Percentiles rank a stretch among this genome's conserved stretches.
phyloP scores from a whole-genome alignment of 1,140 invertebrate genomes.

The Apis laboriosa region DNA sequence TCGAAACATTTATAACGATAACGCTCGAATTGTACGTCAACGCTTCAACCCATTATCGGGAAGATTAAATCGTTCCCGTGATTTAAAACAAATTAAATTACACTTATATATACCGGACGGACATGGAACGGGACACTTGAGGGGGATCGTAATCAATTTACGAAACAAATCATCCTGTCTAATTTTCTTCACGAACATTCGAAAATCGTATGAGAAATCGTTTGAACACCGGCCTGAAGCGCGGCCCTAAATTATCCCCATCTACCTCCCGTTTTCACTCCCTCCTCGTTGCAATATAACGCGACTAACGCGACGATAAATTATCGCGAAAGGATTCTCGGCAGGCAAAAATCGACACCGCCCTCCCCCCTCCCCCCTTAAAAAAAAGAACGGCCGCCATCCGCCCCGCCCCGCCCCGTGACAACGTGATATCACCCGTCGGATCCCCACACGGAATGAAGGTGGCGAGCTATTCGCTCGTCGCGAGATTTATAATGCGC shows the following conservation, averaged over 20 bases:
- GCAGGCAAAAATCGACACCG: not conserved
- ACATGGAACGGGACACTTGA: no score
- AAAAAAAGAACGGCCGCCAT: not conserved
- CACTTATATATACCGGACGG: no score
- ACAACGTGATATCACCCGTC: not conserved
- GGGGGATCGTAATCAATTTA: not conserved
- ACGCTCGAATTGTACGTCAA: not conserved
- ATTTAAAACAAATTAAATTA: no score
- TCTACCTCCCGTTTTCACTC: not conserved
- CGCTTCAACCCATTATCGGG: not conserved
- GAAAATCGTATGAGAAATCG: not conserved
- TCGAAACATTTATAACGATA: not conserved
- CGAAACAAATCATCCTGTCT: not conserved
- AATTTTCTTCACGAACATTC: not conserved
- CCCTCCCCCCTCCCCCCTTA: no score
- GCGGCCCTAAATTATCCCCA: not conserved
- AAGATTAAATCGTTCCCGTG: no score
- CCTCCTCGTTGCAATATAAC: not conserved
- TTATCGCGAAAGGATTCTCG: not conserved
- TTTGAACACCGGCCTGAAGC: not conserved
- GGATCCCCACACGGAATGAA: not conserved
- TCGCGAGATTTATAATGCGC: constrained; percentile 77
- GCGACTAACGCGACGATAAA: not conserved
- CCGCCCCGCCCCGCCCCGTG: not conserved
- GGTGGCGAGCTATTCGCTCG: constrained; percentile 69